Evolutionary conservation across 2,797 vertebrate species (phyloP), one percentile per base, ranked within the genome.

Genomic region (Lepilemur ruficaudatus): DNA sequence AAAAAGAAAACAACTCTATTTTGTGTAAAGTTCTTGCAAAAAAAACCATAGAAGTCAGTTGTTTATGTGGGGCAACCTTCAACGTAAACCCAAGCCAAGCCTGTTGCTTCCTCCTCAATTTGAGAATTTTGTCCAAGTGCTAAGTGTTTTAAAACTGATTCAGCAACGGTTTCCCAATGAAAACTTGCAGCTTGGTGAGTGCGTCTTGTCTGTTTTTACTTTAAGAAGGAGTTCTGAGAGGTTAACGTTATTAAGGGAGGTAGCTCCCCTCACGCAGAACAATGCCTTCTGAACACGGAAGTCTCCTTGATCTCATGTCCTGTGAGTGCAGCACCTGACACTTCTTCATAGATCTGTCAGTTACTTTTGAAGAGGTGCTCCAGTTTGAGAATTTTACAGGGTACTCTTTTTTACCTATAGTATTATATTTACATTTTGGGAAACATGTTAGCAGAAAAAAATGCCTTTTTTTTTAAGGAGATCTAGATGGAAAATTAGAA

Each of bases 341-440:
- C 35, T 10, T 32, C 43, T 10, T 55, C 14, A 22, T 0, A 35
- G 43, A 59, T 7, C 28, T 59, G 25, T 25, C 30, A 30, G 20
- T 46, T 70, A 59, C 41, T 88, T 50, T 11, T 11, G 52, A 69
- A 59, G 72, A 52, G 14, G 10, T 3, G 10, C 32, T 57, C 65
- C 25, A 50, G 72, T 7, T 6, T 3, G 52, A 63, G 11, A 52
- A 2, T 46, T 87, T 73, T 46, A 72, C 11, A 8, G 35, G 63
- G 22, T 11, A 50, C 14, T 52, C 9, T 81, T 73, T 90, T 80
- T 70, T 18, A 72, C 69, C 25, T 70, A n/a, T 3, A 61, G 22
- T 78, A 88, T 5, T 59, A 59, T 59, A 59, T 95, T 90, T 94
- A 86, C 80, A 90, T 73, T 78, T 76, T 78, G 73, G 59, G 57